Base-by-base conservation (phyloP, 92 coral and sea anemone species). In the Phymanthus crucifer region DNA sequence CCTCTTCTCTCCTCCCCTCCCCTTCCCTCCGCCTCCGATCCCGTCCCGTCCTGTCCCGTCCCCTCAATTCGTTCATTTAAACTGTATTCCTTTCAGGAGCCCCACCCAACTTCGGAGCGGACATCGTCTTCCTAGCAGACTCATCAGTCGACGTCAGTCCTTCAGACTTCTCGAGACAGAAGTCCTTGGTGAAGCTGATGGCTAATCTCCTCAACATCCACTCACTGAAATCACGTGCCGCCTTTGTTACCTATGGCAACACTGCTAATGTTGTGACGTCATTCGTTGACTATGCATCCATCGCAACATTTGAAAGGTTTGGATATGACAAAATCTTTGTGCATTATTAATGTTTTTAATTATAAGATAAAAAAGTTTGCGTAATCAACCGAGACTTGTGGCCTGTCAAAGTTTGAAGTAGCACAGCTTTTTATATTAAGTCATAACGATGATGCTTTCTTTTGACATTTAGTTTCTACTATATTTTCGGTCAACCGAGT, bases 101-200 rank as follows among this genome's bases (percentile, higher is more conserved):
- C 35, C 86, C 86, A 32, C 66, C 84, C 4, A 74, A 86, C 23
- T 69, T 37, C 52, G 83, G 83, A 70, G 76, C 90, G 40, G 94
- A 90, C 73, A 72, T 90, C 18, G 76, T 90, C 0, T 88, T 90
- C 72, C 75, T 90, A 33, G 76, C 88, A 26, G 94, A 90, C 68
- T 83, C 89, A 3, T 85, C 94, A 14, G 84, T 66, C 21, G 90
- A 87, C 56, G 79, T 84, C 10, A 90, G 84, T 48, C 33, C 35
- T 27, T 67, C 67, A 17, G 86, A 87, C 65, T 78, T 90, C 45
- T 71, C 73, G 27, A 79, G 78, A 21, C 87, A 87, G 61, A 84
- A 87, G 54, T 56, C 77, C 6, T 61, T 90, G 48, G 80, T 81
- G 16, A 90, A 90, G 38, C 76, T 83, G 12, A 68, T 90, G 79